Base-by-base conservation (phyloP, 2,797 vertebrate genomes). In the Cyclura pinguis region DNA sequence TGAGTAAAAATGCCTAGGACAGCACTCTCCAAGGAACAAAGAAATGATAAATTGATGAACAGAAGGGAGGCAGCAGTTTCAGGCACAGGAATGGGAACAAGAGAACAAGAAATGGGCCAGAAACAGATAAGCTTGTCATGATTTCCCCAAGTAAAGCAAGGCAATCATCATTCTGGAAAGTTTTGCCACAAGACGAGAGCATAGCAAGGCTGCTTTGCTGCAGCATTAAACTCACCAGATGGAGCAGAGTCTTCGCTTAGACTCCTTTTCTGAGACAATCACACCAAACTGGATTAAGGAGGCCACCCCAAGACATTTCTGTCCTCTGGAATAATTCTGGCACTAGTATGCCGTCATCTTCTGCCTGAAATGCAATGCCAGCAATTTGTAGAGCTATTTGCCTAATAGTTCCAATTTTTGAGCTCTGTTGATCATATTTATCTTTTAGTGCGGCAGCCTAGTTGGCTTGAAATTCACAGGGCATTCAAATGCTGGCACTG, bases 371-470 rank as follows among this genome's bases (percentile, higher is more conserved):
- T 52, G 78, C 38, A 82, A 32, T 3, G 22, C 89, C 29, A 86
- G 78, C 42, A 29, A 90, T 90, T 81, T 86, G 67, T 74, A 62
- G 29, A 5, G 32, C 50, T 74, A 73, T 82, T 90, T 87, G 55
- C 84, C 84, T 85, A 85, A 85, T 72, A 72, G 74, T 85, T 72
- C 76, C 76, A 52, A 77, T 78, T 80, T 85, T 72, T 57, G 83
- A 90, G 82, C n/a, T 55, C 82, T 3, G 62, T 42, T 73, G 85
- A 35, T 27, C 27, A 32, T 85, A 80, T 90, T 72, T 72, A 80
- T 85, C 76, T 90, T 55, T 64, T 57, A 69, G 84, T n/a, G 35
- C 59, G 42, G 35, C 50, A 24, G 84, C 50, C 50, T 16, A 29
- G 2, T 77, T 50, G 7, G 7, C 76, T 72, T 57, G 62, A 67